phyloP scores from a whole-genome alignment of 1,140 invertebrate genomes.

The Hyles euphorbiae region DNA sequence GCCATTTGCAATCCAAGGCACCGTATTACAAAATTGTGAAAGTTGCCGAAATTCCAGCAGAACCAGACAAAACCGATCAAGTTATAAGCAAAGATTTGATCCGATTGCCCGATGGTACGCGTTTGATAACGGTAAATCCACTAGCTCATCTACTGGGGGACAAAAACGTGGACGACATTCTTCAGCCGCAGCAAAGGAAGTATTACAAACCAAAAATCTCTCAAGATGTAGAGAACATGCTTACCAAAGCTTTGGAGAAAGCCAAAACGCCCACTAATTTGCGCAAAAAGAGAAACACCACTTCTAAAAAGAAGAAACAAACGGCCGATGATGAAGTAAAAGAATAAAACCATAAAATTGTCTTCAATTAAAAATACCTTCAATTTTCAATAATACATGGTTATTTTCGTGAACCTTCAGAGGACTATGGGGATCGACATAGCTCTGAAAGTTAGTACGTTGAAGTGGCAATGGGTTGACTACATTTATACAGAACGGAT shows the following conservation, averaged over 20 bases:
- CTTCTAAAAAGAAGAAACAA: not conserved
- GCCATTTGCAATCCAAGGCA: constrained; percentile 42
- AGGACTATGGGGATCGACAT: too few species aligned
- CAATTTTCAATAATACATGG: too few species aligned
- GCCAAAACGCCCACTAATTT: constrained; percentile 4
- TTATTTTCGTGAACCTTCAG: too few species aligned
- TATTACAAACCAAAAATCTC: constrained; percentile 40
- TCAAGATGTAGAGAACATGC: constrained; percentile 12
- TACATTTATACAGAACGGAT: too few species aligned
- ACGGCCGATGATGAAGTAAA: too few species aligned
- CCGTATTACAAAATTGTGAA: constrained; percentile 59
- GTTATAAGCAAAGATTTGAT: constrained; percentile 17
- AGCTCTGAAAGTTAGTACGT: too few species aligned
- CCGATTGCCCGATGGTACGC: constrained; percentile 43
- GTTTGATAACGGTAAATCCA: constrained; percentile 52
- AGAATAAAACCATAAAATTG: too few species aligned
- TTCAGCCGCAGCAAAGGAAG: constrained; percentile 27
- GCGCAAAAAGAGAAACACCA: not conserved
- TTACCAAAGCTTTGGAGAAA: constrained; percentile 22
- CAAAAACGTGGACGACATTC: constrained; percentile 27
- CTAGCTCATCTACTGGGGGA: constrained; percentile 52
- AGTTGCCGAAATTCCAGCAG: constrained; percentile 32
- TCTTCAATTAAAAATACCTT: too few species aligned
- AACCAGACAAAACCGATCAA: constrained; percentile 10
- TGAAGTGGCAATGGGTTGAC: too few species aligned